Evolutionary conservation across 2,888 invertebrate genomes (phyloP).

Genomic region (Ochropacha duplaris): DNA sequence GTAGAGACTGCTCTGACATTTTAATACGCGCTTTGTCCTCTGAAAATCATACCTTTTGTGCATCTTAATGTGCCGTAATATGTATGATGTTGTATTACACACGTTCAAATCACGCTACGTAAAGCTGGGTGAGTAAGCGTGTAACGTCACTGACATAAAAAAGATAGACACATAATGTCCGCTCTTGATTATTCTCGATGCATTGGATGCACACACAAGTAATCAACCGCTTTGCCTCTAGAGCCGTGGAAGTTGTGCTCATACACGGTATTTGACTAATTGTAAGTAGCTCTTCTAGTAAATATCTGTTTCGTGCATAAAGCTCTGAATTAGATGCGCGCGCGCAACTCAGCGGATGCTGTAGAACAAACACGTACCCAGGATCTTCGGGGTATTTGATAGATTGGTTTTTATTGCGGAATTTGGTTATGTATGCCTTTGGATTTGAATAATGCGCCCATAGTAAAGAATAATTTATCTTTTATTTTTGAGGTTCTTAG

Average conservation of each 20-base stretch:
- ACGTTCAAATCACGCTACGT: conserved; percentile 1
- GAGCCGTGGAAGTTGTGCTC: too few relatives aligned
- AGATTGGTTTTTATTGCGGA: not conserved
- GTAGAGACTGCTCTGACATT: too few relatives aligned
- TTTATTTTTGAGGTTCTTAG: too few relatives aligned
- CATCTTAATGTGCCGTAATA: not conserved
- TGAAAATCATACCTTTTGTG: not conserved
- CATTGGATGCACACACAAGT: too few relatives aligned
- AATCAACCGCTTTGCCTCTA: not conserved
- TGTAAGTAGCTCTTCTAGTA: conserved; percentile 14
- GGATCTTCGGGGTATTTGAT: conserved; percentile 9
- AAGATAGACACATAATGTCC: not conserved
- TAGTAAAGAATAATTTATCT: too few relatives aligned
- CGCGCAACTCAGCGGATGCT: conserved; percentile 28
- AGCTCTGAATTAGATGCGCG: conserved; percentile 38
- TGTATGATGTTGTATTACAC: conserved; percentile 1
- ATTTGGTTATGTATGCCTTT: not conserved
- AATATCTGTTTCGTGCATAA: conserved; percentile 27
- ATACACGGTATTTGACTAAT: not conserved
- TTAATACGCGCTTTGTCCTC: not conserved
- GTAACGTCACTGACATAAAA: not conserved
- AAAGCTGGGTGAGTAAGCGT: not conserved
- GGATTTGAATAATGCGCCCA: too few relatives aligned
- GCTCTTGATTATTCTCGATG: not conserved
- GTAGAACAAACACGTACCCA: conserved; percentile 25